phyloP scores from a whole-genome alignment of 2,113 vertebrate genomes.

The Planiliza haematocheilus region DNA sequence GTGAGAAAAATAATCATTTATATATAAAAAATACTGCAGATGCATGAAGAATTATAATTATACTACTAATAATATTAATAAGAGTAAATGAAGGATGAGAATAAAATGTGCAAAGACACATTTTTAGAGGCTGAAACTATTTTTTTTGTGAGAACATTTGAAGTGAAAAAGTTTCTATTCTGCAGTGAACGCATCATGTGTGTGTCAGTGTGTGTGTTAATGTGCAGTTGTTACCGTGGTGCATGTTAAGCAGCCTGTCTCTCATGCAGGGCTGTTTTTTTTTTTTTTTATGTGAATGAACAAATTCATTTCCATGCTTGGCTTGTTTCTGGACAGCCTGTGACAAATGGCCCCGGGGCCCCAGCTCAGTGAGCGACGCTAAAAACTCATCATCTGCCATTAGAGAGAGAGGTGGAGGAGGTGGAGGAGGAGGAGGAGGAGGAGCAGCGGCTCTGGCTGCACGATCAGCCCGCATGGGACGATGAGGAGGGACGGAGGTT shows the following conservation, averaged over 20 bases:
- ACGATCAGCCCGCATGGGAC: too few species aligned
- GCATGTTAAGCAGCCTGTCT: constrained; percentile 48
- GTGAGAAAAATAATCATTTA: constrained; percentile 53
- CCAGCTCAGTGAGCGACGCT: constrained; percentile 65
- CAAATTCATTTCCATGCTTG: constrained; percentile 82
- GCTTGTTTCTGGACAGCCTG: constrained; percentile 76
- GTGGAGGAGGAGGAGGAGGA: too few species aligned
- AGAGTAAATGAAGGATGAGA: too few species aligned
- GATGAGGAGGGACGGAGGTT: too few species aligned
- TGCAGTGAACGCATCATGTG: too few species aligned
- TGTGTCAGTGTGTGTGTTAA: too few species aligned
- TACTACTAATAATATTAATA: too few species aligned
- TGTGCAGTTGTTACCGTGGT: constrained; percentile 53
- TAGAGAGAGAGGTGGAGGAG: constrained; percentile 27
- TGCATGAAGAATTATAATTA: not conserved
- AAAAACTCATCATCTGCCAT: constrained; percentile 74
- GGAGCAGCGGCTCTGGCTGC: too few species aligned
- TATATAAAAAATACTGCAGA: not conserved
- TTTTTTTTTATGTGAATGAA: constrained; percentile 78
- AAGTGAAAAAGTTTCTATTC: too few species aligned
- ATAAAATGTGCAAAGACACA: too few species aligned
- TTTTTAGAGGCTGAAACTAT: too few species aligned
- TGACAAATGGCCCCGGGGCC: constrained; percentile 76
- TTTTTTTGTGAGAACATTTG: too few species aligned
- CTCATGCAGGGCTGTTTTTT: constrained; percentile 66